These are phyloP conservation scores for Ericerus pela DNA, from an alignment of 1,140 invertebrate species.

Conservation along the genomic window DNA sequence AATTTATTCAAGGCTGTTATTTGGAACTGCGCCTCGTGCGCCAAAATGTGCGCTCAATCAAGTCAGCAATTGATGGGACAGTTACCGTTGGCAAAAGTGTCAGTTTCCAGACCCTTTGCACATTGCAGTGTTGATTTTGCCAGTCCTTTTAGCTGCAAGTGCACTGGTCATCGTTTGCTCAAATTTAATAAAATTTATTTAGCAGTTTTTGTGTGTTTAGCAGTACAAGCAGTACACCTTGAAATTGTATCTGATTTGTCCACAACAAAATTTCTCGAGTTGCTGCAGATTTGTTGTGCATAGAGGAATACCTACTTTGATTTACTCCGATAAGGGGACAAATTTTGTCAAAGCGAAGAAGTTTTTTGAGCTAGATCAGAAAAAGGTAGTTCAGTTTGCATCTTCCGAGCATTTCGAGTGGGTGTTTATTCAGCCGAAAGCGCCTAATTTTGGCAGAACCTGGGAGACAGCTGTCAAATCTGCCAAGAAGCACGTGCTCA, in stretches of 20 bases:
- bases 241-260: slow-evolving; percentile 30
- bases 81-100: slow-evolving; percentile 25
- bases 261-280: slow-evolving; percentile 30
- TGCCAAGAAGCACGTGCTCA: slow-evolving; percentile 18
- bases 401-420: neutral
- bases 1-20: slow-evolving; percentile 19
- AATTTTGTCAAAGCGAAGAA: slow-evolving; percentile 1
- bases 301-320: slow-evolving; percentile 25
- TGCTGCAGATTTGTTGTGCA: slow-evolving; percentile 30
- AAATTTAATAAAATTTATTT: slow-evolving; percentile 30
- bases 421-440: neutral
- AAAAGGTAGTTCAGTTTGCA: too few relatives aligned
- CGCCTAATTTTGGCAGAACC: slow-evolving; percentile 16
- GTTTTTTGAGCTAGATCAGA: neutral
- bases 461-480: slow-evolving; percentile 26
- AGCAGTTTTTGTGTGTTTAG: slow-evolving; percentile 33
- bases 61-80: slow-evolving; percentile 26
- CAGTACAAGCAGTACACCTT: slow-evolving; percentile 31
- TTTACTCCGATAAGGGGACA: slow-evolving; percentile 29
- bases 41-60: slow-evolving; percentile 12
- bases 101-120: slow-evolving; percentile 24
- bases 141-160: slow-evolving; percentile 30
- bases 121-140: slow-evolving; percentile 30
- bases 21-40: slow-evolving; percentile 25
- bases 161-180: too few relatives aligned